Base-by-base conservation (phyloP, 2,888 invertebrate species). In the Cephus nigrinus region DNA sequence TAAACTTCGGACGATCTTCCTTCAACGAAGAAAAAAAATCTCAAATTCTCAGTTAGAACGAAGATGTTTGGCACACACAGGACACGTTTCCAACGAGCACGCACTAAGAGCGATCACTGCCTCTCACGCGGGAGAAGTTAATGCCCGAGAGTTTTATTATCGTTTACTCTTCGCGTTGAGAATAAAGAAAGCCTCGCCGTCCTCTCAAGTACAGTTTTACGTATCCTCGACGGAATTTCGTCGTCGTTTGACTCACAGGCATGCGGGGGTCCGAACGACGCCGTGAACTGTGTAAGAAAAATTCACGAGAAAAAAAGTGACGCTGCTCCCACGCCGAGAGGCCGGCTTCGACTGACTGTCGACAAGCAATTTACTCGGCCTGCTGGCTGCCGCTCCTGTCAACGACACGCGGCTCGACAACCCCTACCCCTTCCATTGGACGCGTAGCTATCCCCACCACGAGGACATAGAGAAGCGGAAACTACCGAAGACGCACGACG, bases 261-360 rank as follows among this genome's bases (percentile, higher is more conserved):
- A 55, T 55, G 23, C 23, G 5, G 23, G 23, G 23, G 5, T 23
- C 23, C 23, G 23, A 55, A 55, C 5, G 23, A 55, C 55, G 55
- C 55, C 55, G 55, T 55, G 71, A 71, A 33, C 31, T 31, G 71
- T 31, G 33, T 31, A 71, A 71, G 71, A 33, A 71, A 71, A 31
- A 71, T 15, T 2, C 31, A 15, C 71, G 71, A 31, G 33, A 33
- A 71, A 31, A 76, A 69, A 74, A 74, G 32, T 74, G 35, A 73
- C 86, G 84, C 87, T 81, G 80, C 83, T 81, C 80, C 72, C 83
- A 76, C 84, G 83, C 81, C 84, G 86, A 87, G 79, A 83, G 82
- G 84, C 87, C 88, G 88, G 86, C 87, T 86, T 83, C 82, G 80
- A 88, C 88, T 88, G 87, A 75, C 32, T 35, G 77, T 73, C 78